phyloP scores from a whole-genome alignment of 2,113 vertebrate species.

The Motacilla tschutschensis region DNA sequence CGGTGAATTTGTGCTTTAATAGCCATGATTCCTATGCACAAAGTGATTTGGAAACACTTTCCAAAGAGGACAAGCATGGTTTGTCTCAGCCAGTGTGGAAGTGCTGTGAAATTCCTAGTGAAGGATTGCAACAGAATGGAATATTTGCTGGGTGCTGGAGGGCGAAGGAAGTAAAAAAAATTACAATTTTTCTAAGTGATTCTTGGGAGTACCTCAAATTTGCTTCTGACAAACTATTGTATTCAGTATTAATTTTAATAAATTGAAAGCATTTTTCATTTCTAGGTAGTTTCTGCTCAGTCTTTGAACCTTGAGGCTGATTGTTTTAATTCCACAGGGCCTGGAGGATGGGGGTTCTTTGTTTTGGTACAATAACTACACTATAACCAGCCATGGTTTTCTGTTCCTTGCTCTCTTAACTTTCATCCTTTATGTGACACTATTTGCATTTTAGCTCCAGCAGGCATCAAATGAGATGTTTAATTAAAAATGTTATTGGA shows the following conservation, averaged over 20 bases:
- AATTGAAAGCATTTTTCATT: neutral
- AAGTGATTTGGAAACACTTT: neutral
- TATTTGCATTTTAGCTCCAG: slow-evolving; percentile 23
- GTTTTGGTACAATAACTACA: neutral
- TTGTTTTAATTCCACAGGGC: neutral
- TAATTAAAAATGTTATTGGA: slow-evolving; percentile 45
- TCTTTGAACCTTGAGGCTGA: neutral
- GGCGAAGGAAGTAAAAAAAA: neutral
- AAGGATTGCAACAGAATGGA: neutral
- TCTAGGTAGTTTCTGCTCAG: neutral
- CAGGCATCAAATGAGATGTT: slow-evolving; percentile 27
- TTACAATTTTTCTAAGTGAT: neutral
- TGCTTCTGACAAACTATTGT: neutral
- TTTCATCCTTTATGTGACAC: neutral
- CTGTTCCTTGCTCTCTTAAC: neutral
- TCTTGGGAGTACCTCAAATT: neutral
- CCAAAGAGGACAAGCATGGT: neutral
- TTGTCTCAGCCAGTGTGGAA: neutral
- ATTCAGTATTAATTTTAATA: neutral
- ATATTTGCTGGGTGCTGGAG: neutral
- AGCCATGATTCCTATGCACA: neutral
- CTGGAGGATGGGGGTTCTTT: neutral
- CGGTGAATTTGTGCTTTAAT: neutral
- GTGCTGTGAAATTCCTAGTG: neutral
- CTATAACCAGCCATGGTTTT: neutral